These are phyloP conservation scores for Leptopilina boulardi DNA, from an alignment of 1,140 invertebrate species.

Conservation along the genomic window DNA sequence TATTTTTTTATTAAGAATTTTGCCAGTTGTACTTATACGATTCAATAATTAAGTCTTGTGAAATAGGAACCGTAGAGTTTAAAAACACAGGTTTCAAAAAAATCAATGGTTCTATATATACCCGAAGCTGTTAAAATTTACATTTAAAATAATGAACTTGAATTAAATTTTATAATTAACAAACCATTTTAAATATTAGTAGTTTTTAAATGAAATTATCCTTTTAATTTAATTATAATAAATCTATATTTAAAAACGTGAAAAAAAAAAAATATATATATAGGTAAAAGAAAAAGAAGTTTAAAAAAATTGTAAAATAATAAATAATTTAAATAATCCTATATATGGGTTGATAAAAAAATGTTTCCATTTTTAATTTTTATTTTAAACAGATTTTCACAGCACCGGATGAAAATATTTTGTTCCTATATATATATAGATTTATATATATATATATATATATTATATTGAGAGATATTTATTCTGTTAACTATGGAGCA, in stretches of 20 bases:
- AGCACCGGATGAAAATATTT: not conserved
- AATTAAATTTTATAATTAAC: too few relatives aligned
- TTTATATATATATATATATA: too few relatives aligned
- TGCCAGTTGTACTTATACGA: conserved; percentile 15
- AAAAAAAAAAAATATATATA: too few relatives aligned
- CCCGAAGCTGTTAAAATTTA: not conserved
- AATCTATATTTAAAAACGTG: too few relatives aligned
- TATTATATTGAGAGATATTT: not conserved
- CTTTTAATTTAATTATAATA: too few relatives aligned
- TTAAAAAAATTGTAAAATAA: too few relatives aligned
- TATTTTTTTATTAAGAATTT: not conserved
- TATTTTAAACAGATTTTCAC: not conserved
- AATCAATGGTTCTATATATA: not conserved
- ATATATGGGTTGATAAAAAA: too few relatives aligned
- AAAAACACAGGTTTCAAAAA: not conserved
- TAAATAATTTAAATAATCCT: too few relatives aligned
- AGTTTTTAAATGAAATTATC: too few relatives aligned
- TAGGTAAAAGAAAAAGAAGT: too few relatives aligned
- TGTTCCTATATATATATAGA: not conserved
- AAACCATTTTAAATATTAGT: too few relatives aligned
- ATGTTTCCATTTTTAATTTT: not conserved
- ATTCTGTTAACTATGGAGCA: not conserved
- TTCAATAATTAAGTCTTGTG: not conserved
- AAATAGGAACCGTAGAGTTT: not conserved
- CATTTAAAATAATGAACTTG: not conserved